Base-by-base conservation (phyloP, 1,140 invertebrate species). In the Eupristina koningsbergeri region DNA sequence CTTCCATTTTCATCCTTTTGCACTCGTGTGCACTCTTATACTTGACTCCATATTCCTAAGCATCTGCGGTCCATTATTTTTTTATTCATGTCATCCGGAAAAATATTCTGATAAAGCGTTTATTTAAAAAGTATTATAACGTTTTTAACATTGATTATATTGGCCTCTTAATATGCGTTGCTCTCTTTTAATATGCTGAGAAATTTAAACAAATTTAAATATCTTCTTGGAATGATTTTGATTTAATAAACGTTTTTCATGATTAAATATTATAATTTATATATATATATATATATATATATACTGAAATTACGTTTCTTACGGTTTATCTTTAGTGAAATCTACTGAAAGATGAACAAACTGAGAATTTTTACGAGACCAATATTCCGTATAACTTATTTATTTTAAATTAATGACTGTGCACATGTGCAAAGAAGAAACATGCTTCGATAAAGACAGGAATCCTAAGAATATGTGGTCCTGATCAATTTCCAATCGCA, bases 401-500 rank as follows among this genome's bases (percentile, higher is more conserved):
- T 22, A 13, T 39, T 69, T 39, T 13, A 13, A 11, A 15, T 19
- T 69, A 69, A 69, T 69, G 64, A 39, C 34, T 34, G 19, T 34
- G 34, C 22, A n/a, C 29, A 39, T 22, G 29, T 39, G 6, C 15
- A 2, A 15, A 39, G 39, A 39, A 34, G 39, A 39, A n/a, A 69
- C 64, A 34, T 69, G 19, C 39, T 3, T 34, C 3, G 13, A 22
- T 39, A 69, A 39, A 69, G 64, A 69, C 29, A 22, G 6, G 64
- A 39, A 22, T 19, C 31, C 34, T 0, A 19, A 22, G 2, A 39
- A 34, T 2, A 13, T 15, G 34, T 17, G 64, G 34, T 15, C 1
- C 8, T 34, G 34, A 36, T 45, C 80, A 85, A 85, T 53, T 50
- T n/a, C 36, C 85, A 81, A 82, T 80, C 74, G 83, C 47, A 82